Percentiles rank a stretch among this genome's conserved stretches.
Evolutionary conservation across 2,888 invertebrate species (phyloP).

Genomic region (Hyposoter dolosus): DNA sequence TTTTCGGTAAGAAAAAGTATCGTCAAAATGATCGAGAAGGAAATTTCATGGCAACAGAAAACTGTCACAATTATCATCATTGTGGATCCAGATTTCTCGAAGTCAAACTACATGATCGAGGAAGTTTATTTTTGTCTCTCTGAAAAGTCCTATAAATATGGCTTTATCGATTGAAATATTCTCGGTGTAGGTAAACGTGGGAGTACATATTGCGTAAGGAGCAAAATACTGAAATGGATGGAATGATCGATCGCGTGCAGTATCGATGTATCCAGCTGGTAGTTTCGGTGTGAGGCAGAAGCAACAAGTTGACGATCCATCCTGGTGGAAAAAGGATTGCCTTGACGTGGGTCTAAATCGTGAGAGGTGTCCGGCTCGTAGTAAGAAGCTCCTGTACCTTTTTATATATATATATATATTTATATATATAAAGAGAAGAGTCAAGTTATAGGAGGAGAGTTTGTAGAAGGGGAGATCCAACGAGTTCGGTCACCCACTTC

Average conservation of each 20-base stretch:
- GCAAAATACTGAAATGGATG: neutral
- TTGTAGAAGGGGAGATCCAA: conserved; percentile 50
- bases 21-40: neutral
- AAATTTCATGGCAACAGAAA: neutral
- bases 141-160: neutral
- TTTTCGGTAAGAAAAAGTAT: neutral
- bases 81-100: neutral
- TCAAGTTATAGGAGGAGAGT: conserved; percentile 48
- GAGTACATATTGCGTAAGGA: conserved; percentile 9
- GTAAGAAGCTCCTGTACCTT: conserved; percentile 14
- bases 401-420: conserved; percentile 24
- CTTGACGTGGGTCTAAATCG: conserved; percentile 43
- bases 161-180: too few relatives aligned
- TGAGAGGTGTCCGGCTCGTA: conserved; percentile 34
- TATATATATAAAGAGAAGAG: conserved; percentile 6
- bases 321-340: conserved; percentile 14
- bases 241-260: conserved; percentile 51
- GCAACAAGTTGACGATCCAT: conserved; percentile 56
- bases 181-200: neutral
- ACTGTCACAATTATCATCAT: neutral
- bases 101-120: neutral
- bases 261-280: conserved; percentile 49
- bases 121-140: neutral
- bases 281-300: conserved; percentile 6
- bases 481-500: conserved; percentile 70